Percentiles rank a stretch among this genome's conserved stretches.
These are phyloP conservation scores for Protaetia brevitarsis DNA, from an alignment of 1,140 invertebrate species.

Conservation along the genomic window DNA sequence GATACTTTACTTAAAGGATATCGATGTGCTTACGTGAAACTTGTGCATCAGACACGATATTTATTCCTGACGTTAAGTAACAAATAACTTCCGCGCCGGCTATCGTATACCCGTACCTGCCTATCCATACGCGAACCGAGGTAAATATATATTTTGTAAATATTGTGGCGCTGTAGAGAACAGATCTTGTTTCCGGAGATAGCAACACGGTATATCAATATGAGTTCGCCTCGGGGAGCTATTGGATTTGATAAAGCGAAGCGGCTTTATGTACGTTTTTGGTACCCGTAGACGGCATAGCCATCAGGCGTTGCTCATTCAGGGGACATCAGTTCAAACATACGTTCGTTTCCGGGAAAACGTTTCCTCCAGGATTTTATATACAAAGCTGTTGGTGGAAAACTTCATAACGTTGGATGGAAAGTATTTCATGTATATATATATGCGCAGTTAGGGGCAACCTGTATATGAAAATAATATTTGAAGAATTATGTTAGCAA, in stretches of 20 bases:
- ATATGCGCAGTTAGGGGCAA: too few species aligned
- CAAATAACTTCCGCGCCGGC: background rate
- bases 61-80: background rate
- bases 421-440: too few species aligned
- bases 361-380: too few species aligned
- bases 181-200: conserved; percentile 1
- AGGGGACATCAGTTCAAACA: background rate
- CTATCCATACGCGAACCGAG: background rate
- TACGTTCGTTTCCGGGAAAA: too few species aligned
- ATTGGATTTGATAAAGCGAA: conserved; percentile 12
- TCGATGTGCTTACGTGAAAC: background rate
- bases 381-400: too few species aligned
- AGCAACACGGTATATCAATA: conserved; percentile 6
- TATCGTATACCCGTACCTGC: background rate
- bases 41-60: background rate
- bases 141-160: background rate
- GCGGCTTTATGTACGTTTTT: background rate
- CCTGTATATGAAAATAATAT: too few species aligned
- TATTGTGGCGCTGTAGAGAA: background rate
- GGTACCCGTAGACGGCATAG: background rate
- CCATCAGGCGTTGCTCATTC: background rate
- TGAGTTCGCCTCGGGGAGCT: conserved; percentile 4
- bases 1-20: too few species aligned
- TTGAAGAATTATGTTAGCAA: too few species aligned
- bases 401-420: too few species aligned